Base-by-base conservation (phyloP, 2,113 vertebrate genomes). In the Xenopus laevis region DNA sequence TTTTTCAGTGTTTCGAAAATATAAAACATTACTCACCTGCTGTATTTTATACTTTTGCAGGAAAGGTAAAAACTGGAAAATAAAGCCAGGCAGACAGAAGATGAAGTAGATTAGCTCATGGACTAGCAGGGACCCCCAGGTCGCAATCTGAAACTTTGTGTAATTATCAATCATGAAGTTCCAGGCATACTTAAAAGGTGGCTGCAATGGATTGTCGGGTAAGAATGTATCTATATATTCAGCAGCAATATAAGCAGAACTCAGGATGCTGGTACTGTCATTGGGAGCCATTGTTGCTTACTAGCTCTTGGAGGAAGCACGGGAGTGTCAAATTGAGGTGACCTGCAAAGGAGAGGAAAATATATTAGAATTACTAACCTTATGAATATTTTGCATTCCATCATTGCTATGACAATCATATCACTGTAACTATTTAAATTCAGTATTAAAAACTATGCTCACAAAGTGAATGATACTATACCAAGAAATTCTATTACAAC, bases 31-130 rank as follows among this genome's bases (percentile, higher is more conserved):
- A 33, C 90, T 83, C 79, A 98, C 97, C 94, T 88, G 88, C 40
- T 99, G 97, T 82, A 99, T 99, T 87, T 99, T 99, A 79, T 95
- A 99, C 81, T 92, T 95, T 76, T 91, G 94, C 96, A 99, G 97
- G 71, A 87, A 98, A 0, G 97, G 97, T 79, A 99, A 81, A 83
- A 99, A 99, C 82, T 99, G 97, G 82, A 97, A 98, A 66, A 99
- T 44, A 84, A 99, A 98, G 66, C 94, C 94, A 9, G 97, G 97
- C 8, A 98, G 77, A 78, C 91, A 97, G 79, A 99, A 90, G 63
- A 94, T 79, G 82, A 98, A 96, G 81, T 97, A 99, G 16, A 96
- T 79, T 70, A 79, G 74, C 84, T 99, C 95, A 0, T 99, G 97
- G 79, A 97, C 89, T 13, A 99, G 72, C 69, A 99, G 92, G 0